Conservation (phyloP, 2,797 vertebrate genomes). For the Acropternis orthonyx region DNA sequence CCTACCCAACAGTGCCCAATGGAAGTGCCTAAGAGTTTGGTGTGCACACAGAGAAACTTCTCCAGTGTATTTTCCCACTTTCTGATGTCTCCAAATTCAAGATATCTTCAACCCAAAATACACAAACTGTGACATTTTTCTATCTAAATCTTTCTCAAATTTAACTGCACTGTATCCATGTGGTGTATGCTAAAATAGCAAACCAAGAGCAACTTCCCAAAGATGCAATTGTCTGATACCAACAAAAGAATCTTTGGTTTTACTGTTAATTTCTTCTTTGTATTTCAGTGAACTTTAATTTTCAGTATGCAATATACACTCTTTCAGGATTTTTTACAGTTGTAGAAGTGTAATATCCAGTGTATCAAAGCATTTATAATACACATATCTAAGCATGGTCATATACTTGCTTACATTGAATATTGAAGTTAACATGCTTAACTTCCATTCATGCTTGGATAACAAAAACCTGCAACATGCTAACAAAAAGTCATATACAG, state of each 20-base stretch:
- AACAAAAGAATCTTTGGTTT: neutral
- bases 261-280: neutral
- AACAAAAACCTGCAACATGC: neutral
- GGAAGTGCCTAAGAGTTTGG: neutral
- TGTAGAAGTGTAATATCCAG: neutral
- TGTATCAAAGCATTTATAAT: neutral
- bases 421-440: neutral
- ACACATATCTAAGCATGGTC: neutral
- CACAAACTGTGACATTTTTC: neutral
- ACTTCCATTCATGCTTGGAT: neutral
- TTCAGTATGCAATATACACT: neutral
- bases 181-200: neutral
- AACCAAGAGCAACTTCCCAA: neutral
- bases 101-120: neutral
- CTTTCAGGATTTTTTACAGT: neutral
- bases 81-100: neutral
- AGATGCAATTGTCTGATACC: neutral
- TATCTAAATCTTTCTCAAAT: neutral
- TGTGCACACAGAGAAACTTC: neutral
- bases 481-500: neutral
- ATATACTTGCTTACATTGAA: neutral
- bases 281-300: neutral
- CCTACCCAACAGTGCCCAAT: accelerated
- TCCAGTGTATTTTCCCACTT: neutral
- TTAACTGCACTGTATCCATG: neutral